A percentile compares a stretch with the other conserved stretches of the same genome.
Conservation (phyloP, 2,113 vertebrate genomes). For the Rattus rattus region DNA sequence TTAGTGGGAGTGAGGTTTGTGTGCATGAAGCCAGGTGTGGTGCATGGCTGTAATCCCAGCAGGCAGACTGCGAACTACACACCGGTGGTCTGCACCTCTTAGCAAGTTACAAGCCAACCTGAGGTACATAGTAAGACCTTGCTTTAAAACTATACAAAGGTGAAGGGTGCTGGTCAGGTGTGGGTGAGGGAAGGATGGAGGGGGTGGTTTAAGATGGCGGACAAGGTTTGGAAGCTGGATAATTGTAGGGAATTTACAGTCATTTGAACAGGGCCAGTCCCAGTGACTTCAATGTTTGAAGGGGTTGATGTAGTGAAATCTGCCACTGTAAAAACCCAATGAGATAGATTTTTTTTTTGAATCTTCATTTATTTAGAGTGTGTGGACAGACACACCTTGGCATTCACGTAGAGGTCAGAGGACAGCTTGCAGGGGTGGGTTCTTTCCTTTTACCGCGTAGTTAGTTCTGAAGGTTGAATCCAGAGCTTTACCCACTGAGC, state of each 20-base stretch:
- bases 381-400: background rate
- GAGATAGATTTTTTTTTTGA: background rate
- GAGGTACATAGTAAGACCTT: background rate
- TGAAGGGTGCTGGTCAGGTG: background rate
- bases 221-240: background rate
- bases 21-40: background rate
- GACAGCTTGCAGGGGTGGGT: background rate
- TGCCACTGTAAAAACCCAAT: background rate
- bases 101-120: background rate
- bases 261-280: too few species aligned
- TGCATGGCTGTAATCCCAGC: background rate
- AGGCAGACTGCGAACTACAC: background rate
- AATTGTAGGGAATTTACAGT: background rate
- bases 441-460: too few species aligned
- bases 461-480: background rate
- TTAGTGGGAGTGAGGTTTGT: too few species aligned
- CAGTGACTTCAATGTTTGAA: background rate
- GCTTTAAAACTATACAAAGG: background rate
- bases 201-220: too few species aligned
- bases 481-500: background rate
- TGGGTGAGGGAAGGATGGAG: background rate
- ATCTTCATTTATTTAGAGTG: background rate
- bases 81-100: background rate
- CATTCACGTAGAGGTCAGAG: background rate
- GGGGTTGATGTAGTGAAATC: background rate